phyloP scores from a whole-genome alignment of 2,797 vertebrate species.

The Lepilemur ruficaudatus region DNA sequence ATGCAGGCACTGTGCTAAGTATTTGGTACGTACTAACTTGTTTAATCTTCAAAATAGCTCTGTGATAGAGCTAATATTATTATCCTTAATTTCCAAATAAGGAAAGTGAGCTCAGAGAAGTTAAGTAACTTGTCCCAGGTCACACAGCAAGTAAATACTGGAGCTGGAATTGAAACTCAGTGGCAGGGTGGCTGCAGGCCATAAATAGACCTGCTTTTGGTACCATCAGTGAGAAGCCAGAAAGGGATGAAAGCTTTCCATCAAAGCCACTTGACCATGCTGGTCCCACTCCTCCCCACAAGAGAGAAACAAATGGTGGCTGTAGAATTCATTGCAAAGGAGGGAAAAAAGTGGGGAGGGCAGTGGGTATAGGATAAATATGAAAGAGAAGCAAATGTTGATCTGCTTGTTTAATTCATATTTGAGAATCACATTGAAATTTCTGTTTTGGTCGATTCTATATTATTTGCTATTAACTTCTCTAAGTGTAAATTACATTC shows the following conservation, averaged over 20 bases:
- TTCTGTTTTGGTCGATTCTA: neutral
- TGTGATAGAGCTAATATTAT: neutral
- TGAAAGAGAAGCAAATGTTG: neutral
- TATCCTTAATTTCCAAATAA: neutral
- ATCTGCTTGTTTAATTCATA: neutral
- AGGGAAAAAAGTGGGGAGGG: neutral
- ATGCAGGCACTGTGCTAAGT: neutral
- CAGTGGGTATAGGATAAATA: fast-evolving
- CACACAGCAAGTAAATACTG: neutral
- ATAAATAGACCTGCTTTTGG: neutral
- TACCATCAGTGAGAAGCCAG: neutral
- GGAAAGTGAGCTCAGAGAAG: neutral
- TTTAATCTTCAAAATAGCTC: neutral
- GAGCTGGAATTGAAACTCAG: neutral
- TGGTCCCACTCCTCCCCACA: too few relatives aligned
- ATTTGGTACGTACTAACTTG: neutral
- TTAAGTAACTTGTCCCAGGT: neutral
- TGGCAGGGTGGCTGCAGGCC: neutral
- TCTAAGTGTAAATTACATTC: neutral
- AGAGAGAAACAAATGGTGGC: neutral
- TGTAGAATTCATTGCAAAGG: neutral
- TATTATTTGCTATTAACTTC: neutral
- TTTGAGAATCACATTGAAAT: neutral
- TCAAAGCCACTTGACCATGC: neutral
- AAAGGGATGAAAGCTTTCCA: neutral